These are phyloP conservation scores for Battus philenor DNA, from an alignment of 1,140 invertebrate genomes.

Conservation along the genomic window DNA sequence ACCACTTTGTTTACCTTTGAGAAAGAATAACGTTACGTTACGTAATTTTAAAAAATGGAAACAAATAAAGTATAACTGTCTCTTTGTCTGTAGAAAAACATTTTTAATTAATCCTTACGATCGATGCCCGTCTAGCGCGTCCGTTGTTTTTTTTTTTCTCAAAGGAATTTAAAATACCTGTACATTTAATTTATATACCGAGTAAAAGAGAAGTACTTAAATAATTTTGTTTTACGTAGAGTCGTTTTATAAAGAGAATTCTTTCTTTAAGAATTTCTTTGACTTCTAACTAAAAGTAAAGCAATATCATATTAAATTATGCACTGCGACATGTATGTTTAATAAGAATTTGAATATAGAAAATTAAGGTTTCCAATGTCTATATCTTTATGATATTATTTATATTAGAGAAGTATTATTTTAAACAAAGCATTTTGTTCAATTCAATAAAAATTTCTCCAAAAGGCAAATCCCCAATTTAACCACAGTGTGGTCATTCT, in stretches of 20 bases:
- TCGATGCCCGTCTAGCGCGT: constrained; percentile 4
- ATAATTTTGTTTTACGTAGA: constrained; percentile 7
- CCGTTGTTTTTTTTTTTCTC: constrained; percentile 5
- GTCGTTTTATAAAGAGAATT: constrained; percentile 4
- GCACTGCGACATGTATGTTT: too few species aligned
- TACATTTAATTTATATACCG: constrained; percentile 4
- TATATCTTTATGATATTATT: too few species aligned
- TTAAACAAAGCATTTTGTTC: too few species aligned
- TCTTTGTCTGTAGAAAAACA: too few species aligned
- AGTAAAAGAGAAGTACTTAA: constrained; percentile 1
- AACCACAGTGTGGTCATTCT: too few species aligned
- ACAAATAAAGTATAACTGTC: background rate
- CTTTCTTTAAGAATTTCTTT: constrained; percentile 1
- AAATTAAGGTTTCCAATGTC: too few species aligned
- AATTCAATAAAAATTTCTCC: too few species aligned
- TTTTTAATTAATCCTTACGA: constrained; percentile 3
- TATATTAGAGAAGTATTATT: too few species aligned
- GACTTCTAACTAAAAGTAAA: too few species aligned
- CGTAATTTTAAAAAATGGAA: background rate
- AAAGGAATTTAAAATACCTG: constrained; percentile 4
- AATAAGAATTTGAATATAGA: too few species aligned
- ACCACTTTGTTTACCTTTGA: background rate
- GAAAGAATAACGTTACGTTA: background rate
- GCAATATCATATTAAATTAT: too few species aligned
- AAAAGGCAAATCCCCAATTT: too few species aligned